These are phyloP conservation scores for Campopleginae sp. DNA, from an alignment of 2,888 invertebrate genomes.

Conservation along the genomic window DNA sequence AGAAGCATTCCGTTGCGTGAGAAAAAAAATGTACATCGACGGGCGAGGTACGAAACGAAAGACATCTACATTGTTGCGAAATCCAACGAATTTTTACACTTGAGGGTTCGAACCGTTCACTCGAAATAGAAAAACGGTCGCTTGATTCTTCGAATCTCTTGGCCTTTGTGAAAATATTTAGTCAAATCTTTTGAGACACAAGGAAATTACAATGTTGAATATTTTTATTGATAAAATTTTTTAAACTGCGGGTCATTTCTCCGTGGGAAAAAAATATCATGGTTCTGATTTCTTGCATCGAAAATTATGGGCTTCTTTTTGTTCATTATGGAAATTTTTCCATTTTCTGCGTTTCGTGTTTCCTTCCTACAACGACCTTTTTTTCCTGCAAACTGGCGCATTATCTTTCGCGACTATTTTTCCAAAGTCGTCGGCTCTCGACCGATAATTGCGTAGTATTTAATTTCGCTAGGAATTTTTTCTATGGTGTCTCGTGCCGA, in stretches of 20 bases:
- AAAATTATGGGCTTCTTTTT: neutral
- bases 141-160: neutral
- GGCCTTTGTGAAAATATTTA: neutral
- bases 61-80: constrained; percentile 40
- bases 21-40: neutral
- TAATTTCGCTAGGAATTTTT: constrained; percentile 15
- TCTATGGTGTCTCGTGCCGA: constrained; percentile 69
- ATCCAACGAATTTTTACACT: constrained; percentile 4
- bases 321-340: no score
- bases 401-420: neutral
- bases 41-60: neutral
- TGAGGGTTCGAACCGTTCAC: neutral
- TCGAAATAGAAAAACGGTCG: neutral
- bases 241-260: no score
- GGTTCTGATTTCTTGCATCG: neutral
- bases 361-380: neutral
- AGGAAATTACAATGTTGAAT: constrained; percentile 27
- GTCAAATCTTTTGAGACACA: no score
- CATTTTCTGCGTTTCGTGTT: neutral
- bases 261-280: no score
- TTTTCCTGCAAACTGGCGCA: neutral
- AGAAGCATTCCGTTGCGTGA: neutral
- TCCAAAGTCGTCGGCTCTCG: constrained; percentile 15
- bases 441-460: neutral
- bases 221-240: neutral